phyloP scores from a whole-genome alignment of 2,888 invertebrate genomes.

The Zygogramma bicolorata region DNA sequence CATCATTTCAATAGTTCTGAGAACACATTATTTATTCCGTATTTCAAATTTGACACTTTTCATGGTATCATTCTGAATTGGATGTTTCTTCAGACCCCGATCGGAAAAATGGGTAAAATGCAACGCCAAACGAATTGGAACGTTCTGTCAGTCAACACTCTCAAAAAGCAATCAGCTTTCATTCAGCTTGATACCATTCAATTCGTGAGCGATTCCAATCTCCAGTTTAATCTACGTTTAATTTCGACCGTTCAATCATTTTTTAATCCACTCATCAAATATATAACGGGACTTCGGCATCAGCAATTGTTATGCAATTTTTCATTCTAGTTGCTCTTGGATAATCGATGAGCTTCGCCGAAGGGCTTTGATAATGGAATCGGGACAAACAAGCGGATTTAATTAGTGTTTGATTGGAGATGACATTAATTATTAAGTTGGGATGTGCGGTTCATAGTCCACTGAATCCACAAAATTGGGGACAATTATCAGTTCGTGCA shows the following conservation, averaged over 20 bases:
- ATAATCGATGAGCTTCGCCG: conserved; percentile 31
- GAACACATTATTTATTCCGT: no score
- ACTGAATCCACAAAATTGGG: conserved; percentile 13
- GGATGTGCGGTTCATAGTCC: conserved; percentile 5
- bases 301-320: conserved; percentile 39
- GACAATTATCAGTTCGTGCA: neutral
- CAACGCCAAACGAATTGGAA: no score
- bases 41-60: no score
- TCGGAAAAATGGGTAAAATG: no score
- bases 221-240: conserved; percentile 19
- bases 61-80: no score
- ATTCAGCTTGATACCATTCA: neutral
- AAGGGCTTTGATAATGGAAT: conserved; percentile 35
- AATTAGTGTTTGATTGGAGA: conserved; percentile 32
- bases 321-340: conserved; percentile 27
- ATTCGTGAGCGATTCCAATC: neutral
- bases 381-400: conserved; percentile 30
- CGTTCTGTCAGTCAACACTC: neutral
- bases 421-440: conserved; percentile 33
- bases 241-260: conserved; percentile 27
- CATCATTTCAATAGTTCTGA: no score
- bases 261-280: conserved; percentile 32
- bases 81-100: no score
- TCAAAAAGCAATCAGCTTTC: neutral
- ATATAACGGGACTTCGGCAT: conserved; percentile 27